Evolutionary conservation across 2,113 vertebrate species (phyloP).

Genomic region (Bujurquina vittata): DNA sequence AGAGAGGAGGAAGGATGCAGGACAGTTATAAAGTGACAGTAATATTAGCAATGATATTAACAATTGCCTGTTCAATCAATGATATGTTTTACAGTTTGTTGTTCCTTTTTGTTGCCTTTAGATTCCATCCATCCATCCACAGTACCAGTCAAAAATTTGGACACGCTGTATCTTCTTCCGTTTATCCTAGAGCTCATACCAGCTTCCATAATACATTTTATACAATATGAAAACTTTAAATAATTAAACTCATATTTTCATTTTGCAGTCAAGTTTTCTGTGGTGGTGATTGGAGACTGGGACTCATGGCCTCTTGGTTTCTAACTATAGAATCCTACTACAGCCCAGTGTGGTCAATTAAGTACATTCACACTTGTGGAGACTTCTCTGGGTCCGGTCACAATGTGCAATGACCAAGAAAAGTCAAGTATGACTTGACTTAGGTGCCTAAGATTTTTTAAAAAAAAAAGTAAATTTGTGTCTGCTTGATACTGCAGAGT

Average conservation of each 20-base stretch:
- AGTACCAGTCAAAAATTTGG: no score
- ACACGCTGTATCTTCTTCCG: no score
- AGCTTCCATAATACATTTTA: not conserved
- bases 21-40: no score
- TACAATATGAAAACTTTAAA: no score
- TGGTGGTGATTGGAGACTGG: not conserved
- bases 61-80: no score
- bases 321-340: not conserved
- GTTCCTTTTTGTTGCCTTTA: no score
- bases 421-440: slow-evolving; percentile 30
- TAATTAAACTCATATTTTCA: not conserved
- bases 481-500: slow-evolving; percentile 14
- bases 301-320: not conserved
- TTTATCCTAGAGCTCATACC: no score
- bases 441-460: not conserved
- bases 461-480: slow-evolving; percentile 14
- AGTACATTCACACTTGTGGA: slow-evolving; percentile 5
- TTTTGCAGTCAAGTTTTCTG: not conserved
- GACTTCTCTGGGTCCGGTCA: slow-evolving; percentile 23
- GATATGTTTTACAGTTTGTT: no score
- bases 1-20: no score
- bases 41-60: no score
- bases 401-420: not conserved
- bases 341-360: not conserved
- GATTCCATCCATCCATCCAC: no score